phyloP scores from a whole-genome alignment of 2,797 vertebrate species.

The Artibeus jamaicensis region DNA sequence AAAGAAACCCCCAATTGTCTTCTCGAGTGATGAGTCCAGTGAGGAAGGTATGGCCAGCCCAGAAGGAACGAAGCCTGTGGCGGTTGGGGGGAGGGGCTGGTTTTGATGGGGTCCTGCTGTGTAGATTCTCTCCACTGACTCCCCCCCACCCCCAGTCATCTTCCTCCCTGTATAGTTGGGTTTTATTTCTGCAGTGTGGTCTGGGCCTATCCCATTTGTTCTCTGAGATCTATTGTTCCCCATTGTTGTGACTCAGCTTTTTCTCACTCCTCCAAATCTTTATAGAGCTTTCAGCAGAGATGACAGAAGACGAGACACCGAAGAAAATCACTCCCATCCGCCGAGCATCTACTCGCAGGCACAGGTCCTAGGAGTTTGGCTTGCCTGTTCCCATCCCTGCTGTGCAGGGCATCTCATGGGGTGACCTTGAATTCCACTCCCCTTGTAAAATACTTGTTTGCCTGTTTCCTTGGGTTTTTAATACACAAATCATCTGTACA shows the following conservation, averaged over 20 bases:
- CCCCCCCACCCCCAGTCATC: rapidly evolving
- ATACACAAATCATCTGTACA: neutral
- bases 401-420: neutral
- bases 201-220: neutral
- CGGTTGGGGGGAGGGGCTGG: too few relatives aligned
- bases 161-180: neutral
- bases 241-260: conserved; percentile 48
- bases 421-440: neutral
- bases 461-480: conserved; percentile 26
- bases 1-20: conserved; percentile 84
- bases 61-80: neutral
- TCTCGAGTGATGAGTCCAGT: conserved; percentile 93
- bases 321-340: conserved; percentile 94
- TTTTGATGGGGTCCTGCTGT: neutral
- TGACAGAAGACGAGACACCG: conserved; percentile 92
- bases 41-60: conserved; percentile 78
- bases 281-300: conserved; percentile 84
- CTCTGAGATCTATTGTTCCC: neutral
- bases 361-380: conserved; percentile 39
- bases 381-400: neutral
- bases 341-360: conserved; percentile 87
- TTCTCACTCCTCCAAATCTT: neutral
- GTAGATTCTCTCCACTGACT: neutral
- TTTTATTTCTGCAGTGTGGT: neutral
- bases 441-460: conserved; percentile 25